Base-by-base conservation (phyloP, 2,888 invertebrate genomes). In the Serrognathus titanus region DNA sequence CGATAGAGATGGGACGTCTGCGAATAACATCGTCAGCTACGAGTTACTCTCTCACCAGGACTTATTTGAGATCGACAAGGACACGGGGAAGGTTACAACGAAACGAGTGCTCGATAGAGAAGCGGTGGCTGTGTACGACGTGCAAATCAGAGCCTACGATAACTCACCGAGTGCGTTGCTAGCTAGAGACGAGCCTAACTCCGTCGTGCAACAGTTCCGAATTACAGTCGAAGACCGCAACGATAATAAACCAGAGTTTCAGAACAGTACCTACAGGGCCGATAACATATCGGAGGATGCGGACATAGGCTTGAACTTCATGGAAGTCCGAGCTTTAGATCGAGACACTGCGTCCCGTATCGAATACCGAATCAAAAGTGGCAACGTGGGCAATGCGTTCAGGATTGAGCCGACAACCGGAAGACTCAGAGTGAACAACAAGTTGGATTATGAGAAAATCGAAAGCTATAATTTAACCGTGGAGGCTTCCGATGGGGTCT, bases 211-310 rank as follows among this genome's bases (percentile, higher is more conserved):
- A 77, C 89, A 89, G 51, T 93, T 96, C 72, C 84, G 89, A 64
- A 94, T 97, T 68, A 89, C 89, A 71, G 95, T 98, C 43, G 94
- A 92, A 16, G 98, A 98, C 78, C 92, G 92, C 73, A 98, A 98
- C 75, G 98, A 98, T 76, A 97, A 98, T 76, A 85, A 88, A 13
- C 98, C 98, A 0, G 85, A 85, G 67, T 98, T 98, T 74, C 87
- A 87, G n/a, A 83, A 89, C 70, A 77, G 82, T 1, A 81, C 85
- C 5, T 92, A 92, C 73, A 81, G 86, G 12, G 89, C 90, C 0
- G 86, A 88, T 65, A 85, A 87, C 50, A 84, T 92, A 63, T 84
- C 85, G 35, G 97, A 96, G 78, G 88, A 92, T 75, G 88, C 91
- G 2, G 92, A 95, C 72, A 85, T 87, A 20, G 90, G 91, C 69